Percentiles rank a stretch among this genome's conserved stretches.
Conservation (phyloP, 2,888 invertebrate genomes). For the Catocala sponsa region DNA sequence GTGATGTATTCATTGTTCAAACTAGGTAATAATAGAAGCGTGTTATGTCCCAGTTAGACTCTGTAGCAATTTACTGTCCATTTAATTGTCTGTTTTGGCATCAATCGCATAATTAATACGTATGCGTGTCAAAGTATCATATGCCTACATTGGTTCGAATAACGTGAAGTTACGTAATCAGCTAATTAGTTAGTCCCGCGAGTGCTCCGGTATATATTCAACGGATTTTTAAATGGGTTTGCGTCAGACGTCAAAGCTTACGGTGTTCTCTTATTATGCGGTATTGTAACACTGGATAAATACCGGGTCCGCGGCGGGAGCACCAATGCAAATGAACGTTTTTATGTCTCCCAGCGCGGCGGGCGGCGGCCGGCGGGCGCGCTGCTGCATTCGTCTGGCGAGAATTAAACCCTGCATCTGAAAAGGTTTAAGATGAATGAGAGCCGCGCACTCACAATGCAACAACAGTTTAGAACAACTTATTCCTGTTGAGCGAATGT, state of each 20-base stretch:
- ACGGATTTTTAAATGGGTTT: conserved; percentile 73
- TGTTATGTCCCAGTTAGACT: conserved; percentile 50
- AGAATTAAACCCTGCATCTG: conserved; percentile 80
- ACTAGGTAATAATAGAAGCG: conserved; percentile 36
- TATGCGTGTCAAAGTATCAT: conserved; percentile 22
- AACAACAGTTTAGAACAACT: conserved; percentile 82
- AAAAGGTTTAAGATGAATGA: conserved; percentile 86
- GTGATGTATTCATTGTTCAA: conserved; percentile 25
- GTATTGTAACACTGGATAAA: conserved; percentile 79
- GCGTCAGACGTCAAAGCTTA: conserved; percentile 68
- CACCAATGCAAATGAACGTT: conserved; percentile 83
- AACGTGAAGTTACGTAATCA: conserved; percentile 34
- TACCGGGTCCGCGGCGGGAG: conserved; percentile 69
- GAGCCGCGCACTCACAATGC: conserved; percentile 75
- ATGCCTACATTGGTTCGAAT: conserved; percentile 24
- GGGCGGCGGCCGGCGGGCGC: conserved; percentile 50
- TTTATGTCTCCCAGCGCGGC: conserved; percentile 70
- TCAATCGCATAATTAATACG: conserved; percentile 31
- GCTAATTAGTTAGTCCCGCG: conserved; percentile 71
- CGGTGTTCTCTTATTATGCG: conserved; percentile 76
- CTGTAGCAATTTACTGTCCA: conserved; percentile 50
- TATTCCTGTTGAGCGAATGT: conserved; percentile 75
- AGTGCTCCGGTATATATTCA: conserved; percentile 64
- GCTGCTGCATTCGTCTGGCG: conserved; percentile 72
- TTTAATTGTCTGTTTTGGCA: conserved; percentile 48